Conservation (phyloP, 2,113 vertebrate genomes). For the Chrysemys picta region DNA sequence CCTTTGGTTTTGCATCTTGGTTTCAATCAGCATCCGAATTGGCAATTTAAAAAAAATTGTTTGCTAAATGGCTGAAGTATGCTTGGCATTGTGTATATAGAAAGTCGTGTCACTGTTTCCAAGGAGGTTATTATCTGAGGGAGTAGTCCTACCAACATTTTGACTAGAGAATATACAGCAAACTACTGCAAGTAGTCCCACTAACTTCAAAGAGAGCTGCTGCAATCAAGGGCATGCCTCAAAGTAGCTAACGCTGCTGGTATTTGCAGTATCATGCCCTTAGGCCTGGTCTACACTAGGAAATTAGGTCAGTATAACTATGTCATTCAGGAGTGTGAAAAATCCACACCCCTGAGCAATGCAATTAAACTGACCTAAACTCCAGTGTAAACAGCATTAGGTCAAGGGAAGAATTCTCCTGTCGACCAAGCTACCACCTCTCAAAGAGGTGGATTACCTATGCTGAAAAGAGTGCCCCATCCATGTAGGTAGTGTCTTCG, state of each 20-base stretch:
- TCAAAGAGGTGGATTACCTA: background rate
- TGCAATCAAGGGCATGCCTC: background rate
- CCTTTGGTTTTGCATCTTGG: background rate
- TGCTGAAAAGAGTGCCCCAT: background rate
- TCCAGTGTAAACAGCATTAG: background rate
- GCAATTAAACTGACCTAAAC: background rate
- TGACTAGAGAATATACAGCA: background rate
- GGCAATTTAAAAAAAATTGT: background rate
- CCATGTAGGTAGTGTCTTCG: background rate
- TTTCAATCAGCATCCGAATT: background rate
- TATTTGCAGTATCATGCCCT: background rate
- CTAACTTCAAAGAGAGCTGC: background rate
- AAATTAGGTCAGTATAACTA: background rate
- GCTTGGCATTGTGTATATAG: rapidly evolving
- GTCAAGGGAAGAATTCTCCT: background rate
- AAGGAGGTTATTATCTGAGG: background rate
- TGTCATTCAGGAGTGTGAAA: background rate
- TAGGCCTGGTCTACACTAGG: background rate
- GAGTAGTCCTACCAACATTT: background rate
- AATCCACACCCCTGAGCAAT: background rate
- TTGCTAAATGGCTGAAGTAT: background rate
- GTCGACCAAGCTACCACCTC: background rate
- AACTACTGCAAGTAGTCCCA: background rate
- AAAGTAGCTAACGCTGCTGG: rapidly evolving
- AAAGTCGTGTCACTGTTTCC: background rate